These are phyloP conservation scores for Cyanocitta stelleri DNA, from an alignment of 2,113 vertebrate species.

Conservation along the genomic window DNA sequence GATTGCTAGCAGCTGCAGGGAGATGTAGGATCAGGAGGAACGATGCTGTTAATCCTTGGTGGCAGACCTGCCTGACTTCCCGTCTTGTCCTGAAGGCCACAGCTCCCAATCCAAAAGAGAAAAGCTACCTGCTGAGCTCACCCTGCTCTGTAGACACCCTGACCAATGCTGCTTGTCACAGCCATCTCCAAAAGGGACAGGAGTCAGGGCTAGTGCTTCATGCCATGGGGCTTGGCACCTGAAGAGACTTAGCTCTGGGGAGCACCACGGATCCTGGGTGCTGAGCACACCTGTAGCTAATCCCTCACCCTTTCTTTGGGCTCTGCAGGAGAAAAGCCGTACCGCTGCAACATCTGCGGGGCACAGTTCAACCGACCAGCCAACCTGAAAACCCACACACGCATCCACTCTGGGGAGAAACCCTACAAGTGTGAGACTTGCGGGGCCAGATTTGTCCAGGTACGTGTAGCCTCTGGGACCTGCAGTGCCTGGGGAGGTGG, in stretches of 20 bases:
- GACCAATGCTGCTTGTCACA: not conserved
- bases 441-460: slow-evolving; percentile 80
- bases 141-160: not conserved
- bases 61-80: not conserved
- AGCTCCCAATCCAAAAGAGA: not conserved
- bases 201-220: not conserved
- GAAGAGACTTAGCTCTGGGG: not conserved
- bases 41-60: not conserved
- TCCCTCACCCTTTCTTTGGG: not conserved
- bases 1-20: not conserved
- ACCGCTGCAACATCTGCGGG: slow-evolving; percentile 92
- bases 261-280: accelerated
- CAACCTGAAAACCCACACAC: slow-evolving; percentile 95
- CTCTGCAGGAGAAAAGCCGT: slow-evolving; percentile 88
- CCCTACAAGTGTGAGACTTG: slow-evolving; percentile 97
- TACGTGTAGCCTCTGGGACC: not conserved
- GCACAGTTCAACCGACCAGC: slow-evolving; percentile 97
- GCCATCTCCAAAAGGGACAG: not conserved
- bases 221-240: not conserved
- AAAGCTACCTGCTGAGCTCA: not conserved
- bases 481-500: not conserved
- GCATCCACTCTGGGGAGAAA: slow-evolving; percentile 98
- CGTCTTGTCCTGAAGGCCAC: not conserved
- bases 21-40: not conserved
- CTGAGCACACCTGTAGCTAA: not conserved